Conservation (phyloP, 2,797 vertebrate species). For the Sebastes taczanowskii region DNA sequence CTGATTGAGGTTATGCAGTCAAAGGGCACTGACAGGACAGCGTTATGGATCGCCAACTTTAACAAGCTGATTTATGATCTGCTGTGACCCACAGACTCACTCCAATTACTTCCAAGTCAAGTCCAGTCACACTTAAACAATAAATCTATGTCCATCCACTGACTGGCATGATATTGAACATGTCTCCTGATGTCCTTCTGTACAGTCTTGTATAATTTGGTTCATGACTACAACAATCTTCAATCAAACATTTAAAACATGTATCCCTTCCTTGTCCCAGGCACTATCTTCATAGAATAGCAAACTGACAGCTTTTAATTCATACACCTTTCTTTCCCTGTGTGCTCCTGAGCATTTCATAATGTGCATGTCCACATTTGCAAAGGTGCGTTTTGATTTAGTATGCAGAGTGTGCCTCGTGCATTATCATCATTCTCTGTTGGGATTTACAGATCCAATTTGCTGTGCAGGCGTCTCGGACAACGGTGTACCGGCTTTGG, state of each 20-base stretch:
- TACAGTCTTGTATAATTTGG: not conserved
- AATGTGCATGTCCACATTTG: not conserved
- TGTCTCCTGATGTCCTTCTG: not conserved
- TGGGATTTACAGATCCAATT: conserved; percentile 44
- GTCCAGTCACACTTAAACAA: conserved; percentile 33
- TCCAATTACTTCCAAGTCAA: conserved; percentile 59
- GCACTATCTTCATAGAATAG: not conserved
- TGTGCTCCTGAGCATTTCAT: not conserved
- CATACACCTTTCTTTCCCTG: not conserved
- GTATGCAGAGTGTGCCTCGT: conserved; percentile 8
- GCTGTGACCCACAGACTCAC: conserved; percentile 49
- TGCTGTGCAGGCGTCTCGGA: conserved; percentile 24
- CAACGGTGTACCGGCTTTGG: not conserved
- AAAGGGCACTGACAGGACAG: conserved; percentile 31
- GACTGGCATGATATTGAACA: not conserved
- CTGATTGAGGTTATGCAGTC: conserved; percentile 10
- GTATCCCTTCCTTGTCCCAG: not conserved
- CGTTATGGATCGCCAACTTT: conserved; percentile 56
- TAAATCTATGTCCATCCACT: conserved; percentile 46
- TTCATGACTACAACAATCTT: not conserved
- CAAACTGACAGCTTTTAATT: conserved; percentile 1
- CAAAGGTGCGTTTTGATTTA: conserved; percentile 16
- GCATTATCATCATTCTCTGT: conserved; percentile 27
- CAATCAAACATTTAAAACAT: accelerated
- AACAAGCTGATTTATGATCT: conserved; percentile 57